Percentiles rank a stretch among this genome's conserved stretches.
Evolutionary conservation across 1,140 invertebrate genomes (phyloP).

Genomic region (Drosophila sp.): DNA sequence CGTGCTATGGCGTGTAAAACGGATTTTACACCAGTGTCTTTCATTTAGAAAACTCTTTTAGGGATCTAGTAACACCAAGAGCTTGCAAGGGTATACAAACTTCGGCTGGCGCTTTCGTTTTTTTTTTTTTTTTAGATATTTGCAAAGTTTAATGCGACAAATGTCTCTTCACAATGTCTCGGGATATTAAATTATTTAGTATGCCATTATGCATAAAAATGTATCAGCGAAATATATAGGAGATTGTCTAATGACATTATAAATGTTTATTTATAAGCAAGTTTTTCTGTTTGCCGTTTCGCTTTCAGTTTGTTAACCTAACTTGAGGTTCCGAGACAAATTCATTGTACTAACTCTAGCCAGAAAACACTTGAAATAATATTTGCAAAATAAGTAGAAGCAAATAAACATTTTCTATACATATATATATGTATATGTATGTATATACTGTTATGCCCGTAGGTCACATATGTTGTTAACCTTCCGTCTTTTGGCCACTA

Average conservation of each 20-base stretch:
- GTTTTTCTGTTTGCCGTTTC: not conserved
- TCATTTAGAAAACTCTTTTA: too few relatives aligned
- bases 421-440: not conserved
- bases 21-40: too few relatives aligned
- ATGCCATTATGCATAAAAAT: not conserved
- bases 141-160: too few relatives aligned
- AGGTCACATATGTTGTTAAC: not conserved
- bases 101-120: too few relatives aligned
- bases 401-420: not conserved
- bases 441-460: not conserved
- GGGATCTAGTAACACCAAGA: too few relatives aligned
- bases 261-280: constrained; percentile 4
- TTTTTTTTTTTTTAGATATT: too few relatives aligned
- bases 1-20: too few relatives aligned
- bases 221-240: not conserved
- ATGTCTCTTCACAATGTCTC: not conserved
- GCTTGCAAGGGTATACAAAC: too few relatives aligned
- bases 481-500: not conserved
- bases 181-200: not conserved
- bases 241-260: not conserved
- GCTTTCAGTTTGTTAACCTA: constrained; percentile 12
- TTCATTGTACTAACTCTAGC: constrained; percentile 4
- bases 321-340: not conserved
- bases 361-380: constrained; percentile 48
- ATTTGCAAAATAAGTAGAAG: constrained; percentile 25